Conservation (phyloP, 2,888 invertebrate genomes). For the Lochmaea capreae region DNA sequence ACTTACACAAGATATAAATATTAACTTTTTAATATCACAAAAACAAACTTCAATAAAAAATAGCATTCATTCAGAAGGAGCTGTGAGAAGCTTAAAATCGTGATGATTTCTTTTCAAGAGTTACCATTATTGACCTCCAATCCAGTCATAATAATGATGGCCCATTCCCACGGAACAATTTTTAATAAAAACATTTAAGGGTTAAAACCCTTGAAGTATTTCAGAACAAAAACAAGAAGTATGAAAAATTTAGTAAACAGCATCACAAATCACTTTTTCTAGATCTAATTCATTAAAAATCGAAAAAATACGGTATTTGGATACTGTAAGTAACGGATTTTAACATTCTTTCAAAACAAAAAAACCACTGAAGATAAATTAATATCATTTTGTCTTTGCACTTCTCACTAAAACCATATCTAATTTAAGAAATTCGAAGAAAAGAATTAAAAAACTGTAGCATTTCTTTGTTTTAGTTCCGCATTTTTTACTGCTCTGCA, state of each 20-base stretch:
- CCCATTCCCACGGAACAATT: neutral
- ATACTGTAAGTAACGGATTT: slow-evolving; percentile 4
- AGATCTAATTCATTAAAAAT: slow-evolving; percentile 4
- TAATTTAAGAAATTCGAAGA: slow-evolving; percentile 6
- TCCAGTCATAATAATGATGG: neutral
- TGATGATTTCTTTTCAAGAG: no score
- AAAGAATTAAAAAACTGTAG: neutral
- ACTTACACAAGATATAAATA: no score
- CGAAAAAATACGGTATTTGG: slow-evolving; percentile 5
- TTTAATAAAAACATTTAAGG: neutral
- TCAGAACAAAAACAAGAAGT: neutral
- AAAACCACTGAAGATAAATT: neutral
- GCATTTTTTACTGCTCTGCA: slow-evolving; percentile 3
- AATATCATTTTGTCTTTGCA: neutral
- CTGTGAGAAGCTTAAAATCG: no score
- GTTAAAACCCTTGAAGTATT: slow-evolving; percentile 4
- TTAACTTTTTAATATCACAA: no score
- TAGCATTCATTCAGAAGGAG: no score
- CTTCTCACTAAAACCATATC: slow-evolving; percentile 16
- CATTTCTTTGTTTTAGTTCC: slow-evolving; percentile 11
- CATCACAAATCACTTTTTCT: slow-evolving; percentile 13
- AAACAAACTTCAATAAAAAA: no score
- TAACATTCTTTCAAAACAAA: slow-evolving; percentile 1
- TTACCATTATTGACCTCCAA: no score
- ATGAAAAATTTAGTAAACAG: neutral